Evolutionary conservation across 1,140 invertebrate genomes (phyloP).

Genomic region (Ceratina japonica): DNA sequence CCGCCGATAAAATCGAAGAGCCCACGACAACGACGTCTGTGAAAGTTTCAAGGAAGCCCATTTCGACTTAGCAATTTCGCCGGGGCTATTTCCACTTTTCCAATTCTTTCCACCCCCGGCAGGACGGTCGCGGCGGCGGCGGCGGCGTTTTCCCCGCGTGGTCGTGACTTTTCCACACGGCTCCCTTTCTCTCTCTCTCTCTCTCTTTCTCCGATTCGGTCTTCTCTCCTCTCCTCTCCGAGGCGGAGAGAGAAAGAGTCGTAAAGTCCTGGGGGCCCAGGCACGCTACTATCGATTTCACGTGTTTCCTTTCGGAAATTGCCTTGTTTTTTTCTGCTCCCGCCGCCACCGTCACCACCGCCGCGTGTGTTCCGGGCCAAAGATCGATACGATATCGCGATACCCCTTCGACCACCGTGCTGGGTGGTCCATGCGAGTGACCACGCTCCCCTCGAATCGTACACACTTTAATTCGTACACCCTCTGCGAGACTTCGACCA

Average conservation of each 20-base stretch:
- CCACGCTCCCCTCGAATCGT: constrained; percentile 11
- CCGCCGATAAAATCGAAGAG: constrained; percentile 35
- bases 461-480: constrained; percentile 42
- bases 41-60: constrained; percentile 44
- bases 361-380: constrained; percentile 40
- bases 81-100: constrained; percentile 38
- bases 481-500: not conserved
- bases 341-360: not conserved
- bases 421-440: constrained; percentile 56
- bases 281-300: constrained; percentile 60
- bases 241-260: constrained; percentile 8
- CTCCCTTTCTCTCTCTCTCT: not conserved
- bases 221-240: too few relatives aligned
- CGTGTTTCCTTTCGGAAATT: constrained; percentile 68
- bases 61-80: constrained; percentile 52
- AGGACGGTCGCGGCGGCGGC: not conserved
- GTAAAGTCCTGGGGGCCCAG: constrained; percentile 47
- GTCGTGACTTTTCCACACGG: constrained; percentile 56
- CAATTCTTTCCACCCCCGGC: not conserved
- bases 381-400: constrained; percentile 65
- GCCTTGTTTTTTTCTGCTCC: constrained; percentile 57
- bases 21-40: constrained; percentile 31
- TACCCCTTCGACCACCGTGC: constrained; percentile 55
- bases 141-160: not conserved
- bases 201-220: too few relatives aligned